These are phyloP conservation scores for Drosophila azteca DNA, from an alignment of 1,140 invertebrate species.

Conservation along the genomic window DNA sequence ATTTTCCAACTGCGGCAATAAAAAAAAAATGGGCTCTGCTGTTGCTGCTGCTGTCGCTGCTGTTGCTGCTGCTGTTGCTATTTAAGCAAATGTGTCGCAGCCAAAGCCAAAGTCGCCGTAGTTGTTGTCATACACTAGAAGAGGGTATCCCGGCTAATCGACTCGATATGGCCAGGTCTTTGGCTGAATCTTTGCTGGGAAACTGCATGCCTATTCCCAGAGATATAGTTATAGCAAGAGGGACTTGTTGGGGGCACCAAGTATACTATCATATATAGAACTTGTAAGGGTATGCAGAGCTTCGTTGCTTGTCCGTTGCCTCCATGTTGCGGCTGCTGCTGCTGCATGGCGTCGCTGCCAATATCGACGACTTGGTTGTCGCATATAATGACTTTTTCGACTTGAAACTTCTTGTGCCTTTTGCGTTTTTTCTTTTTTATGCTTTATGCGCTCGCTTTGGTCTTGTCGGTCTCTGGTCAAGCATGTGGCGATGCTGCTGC, in stretches of 20 bases:
- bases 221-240: too few species aligned
- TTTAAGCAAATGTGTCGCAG: slow-evolving; percentile 82
- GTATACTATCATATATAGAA: too few species aligned
- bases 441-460: slow-evolving; percentile 76
- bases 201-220: too few species aligned
- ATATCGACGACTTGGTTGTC: slow-evolving; percentile 54
- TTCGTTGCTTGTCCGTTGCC: too few species aligned
- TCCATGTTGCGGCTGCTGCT: slow-evolving; percentile 10
- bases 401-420: slow-evolving; percentile 63
- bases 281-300: too few species aligned
- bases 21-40: slow-evolving; percentile 61
- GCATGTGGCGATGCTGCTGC: slow-evolving; percentile 52
- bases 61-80: slow-evolving; percentile 59
- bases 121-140: too few species aligned
- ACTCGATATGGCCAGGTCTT: too few species aligned
- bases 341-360: slow-evolving; percentile 41
- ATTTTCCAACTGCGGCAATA: slow-evolving; percentile 68
- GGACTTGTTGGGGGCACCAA: too few species aligned
- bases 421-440: slow-evolving; percentile 75
- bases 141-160: too few species aligned
- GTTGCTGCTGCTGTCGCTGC: slow-evolving; percentile 27
- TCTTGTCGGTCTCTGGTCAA: slow-evolving; percentile 65
- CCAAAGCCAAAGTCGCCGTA: slow-evolving; percentile 70
- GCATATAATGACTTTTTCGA: slow-evolving; percentile 82
- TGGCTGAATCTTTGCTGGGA: too few species aligned